phyloP scores from a whole-genome alignment of 2,888 invertebrate genomes.

The Chesias legatella region DNA sequence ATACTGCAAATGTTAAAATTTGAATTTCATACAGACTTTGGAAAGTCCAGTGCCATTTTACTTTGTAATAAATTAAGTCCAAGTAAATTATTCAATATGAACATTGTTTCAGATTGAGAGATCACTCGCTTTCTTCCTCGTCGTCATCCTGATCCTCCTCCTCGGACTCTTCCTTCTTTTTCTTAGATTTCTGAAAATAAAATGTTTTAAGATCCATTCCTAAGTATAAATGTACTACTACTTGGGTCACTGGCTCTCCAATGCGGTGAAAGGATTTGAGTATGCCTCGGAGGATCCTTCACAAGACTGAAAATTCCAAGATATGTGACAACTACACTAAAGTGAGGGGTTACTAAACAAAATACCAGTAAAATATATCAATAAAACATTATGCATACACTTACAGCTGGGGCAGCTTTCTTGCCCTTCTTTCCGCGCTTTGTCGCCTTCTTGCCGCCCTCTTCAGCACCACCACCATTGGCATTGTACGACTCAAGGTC shows the following conservation, averaged over 20 bases:
- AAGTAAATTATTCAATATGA: slow-evolving; percentile 80
- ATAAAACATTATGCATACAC: slow-evolving; percentile 28
- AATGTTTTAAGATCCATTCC: no score
- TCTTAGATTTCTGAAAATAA: slow-evolving; percentile 64
- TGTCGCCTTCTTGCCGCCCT: slow-evolving; percentile 75
- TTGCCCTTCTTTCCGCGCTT: slow-evolving; percentile 81
- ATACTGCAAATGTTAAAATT: slow-evolving; percentile 32
- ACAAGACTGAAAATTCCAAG: no score
- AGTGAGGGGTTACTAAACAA: no score
- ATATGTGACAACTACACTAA: no score
- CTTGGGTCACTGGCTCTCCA: no score
- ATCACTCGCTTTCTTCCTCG: slow-evolving; percentile 84
- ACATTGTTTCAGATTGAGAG: slow-evolving; percentile 69
- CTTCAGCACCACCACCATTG: slow-evolving; percentile 84
- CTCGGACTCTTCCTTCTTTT: slow-evolving; percentile 83
- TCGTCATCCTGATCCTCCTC: slow-evolving; percentile 83
- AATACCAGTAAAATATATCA: neutral
- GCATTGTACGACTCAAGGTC: slow-evolving; percentile 95
- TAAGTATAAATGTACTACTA: no score
- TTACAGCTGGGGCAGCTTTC: slow-evolving; percentile 69
- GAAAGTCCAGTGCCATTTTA: slow-evolving; percentile 77
- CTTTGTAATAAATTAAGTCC: slow-evolving; percentile 80
- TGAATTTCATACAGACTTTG: slow-evolving; percentile 65
- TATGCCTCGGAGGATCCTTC: no score
- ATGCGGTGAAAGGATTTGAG: no score